Base-by-base conservation (phyloP, 1,140 invertebrate genomes). In the Pomacea maculata region DNA sequence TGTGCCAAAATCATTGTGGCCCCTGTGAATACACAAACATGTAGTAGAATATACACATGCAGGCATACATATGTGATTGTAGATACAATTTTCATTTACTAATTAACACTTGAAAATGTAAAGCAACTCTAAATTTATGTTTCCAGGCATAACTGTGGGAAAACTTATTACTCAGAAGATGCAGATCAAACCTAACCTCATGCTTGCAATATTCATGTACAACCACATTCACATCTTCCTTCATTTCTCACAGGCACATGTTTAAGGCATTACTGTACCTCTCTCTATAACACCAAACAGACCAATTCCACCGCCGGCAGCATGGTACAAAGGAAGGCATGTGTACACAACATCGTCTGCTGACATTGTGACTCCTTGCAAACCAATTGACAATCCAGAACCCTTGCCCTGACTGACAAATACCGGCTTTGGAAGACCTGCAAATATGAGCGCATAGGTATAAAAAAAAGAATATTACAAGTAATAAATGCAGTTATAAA, bases 291-390 rank as follows among this genome's bases (percentile, higher is more conserved):
- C 78, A 2, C 80, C 81, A 52, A 84, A 86, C 5, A 89, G 72
- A 71, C 86, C 87, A 7, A 90, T 61, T 25, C 83, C 78, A 19
- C 83, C 84, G 7, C 86, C 89, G 54, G 87, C 83, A 79, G 85
- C 87, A 78, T 90, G 89, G 78, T 89, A 90, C 17, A 90, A 79
- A 25, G 89, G 89, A 7, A 89, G 84, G 52, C 79, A 80, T 14
- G 83, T 86, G 72, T 90, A 89, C 6, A 90, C 25, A 25, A 83
- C 84, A 75, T 90, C 89, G 7, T 82, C 73, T 15, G 82, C 71
- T 9, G 29, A 74, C 17, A 86, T 63, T 1, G 75, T 81, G 34
- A 84, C 75, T 19, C 81, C 34, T n/a, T 61, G 68, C 87, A 86
- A 57, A 34, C 61, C 76, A 45, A 77, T 78, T 1, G 85, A 83